Conservation (phyloP, 35 echinoderm and acorn worm genomes). For the Acanthaster planci region DNA sequence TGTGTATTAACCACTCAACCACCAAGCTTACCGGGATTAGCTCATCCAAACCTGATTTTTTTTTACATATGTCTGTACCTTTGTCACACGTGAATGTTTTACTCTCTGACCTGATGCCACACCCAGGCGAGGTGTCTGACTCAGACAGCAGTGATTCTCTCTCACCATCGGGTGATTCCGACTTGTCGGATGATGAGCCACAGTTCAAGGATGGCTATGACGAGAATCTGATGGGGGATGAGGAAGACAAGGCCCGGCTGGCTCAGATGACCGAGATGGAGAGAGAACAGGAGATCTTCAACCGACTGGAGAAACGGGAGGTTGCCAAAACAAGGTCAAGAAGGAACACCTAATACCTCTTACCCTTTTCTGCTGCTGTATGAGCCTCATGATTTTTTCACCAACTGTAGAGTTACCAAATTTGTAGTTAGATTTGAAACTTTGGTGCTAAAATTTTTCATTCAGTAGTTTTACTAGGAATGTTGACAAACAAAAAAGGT, state of each 20-base stretch:
- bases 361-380: too few species aligned
- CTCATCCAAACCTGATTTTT: neutral
- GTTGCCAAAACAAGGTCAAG: slow-evolving; percentile 84
- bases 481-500: too few species aligned
- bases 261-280: slow-evolving; percentile 94
- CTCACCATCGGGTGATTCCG: slow-evolving; percentile 34
- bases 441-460: too few species aligned
- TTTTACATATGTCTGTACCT: neutral
- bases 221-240: slow-evolving; percentile 92
- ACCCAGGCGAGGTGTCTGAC: slow-evolving; percentile 91
- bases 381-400: too few species aligned
- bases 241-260: slow-evolving; percentile 79
- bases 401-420: too few species aligned
- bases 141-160: slow-evolving; percentile 71
- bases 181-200: slow-evolving; percentile 48
- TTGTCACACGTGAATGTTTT: neutral
- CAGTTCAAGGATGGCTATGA: slow-evolving; percentile 91
- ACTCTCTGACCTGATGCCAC: neutral
- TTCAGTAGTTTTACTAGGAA: too few species aligned
- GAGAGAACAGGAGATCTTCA: slow-evolving; percentile 96
- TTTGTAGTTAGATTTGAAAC: too few species aligned
- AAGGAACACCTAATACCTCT: too few species aligned
- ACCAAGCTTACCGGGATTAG: neutral
- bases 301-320: slow-evolving; percentile 91
- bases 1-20: neutral